A percentile compares a stretch with the other conserved stretches of the same genome.
Evolutionary conservation across 1,140 invertebrate genomes (phyloP).

Genomic region (Heliothis subflexa): DNA sequence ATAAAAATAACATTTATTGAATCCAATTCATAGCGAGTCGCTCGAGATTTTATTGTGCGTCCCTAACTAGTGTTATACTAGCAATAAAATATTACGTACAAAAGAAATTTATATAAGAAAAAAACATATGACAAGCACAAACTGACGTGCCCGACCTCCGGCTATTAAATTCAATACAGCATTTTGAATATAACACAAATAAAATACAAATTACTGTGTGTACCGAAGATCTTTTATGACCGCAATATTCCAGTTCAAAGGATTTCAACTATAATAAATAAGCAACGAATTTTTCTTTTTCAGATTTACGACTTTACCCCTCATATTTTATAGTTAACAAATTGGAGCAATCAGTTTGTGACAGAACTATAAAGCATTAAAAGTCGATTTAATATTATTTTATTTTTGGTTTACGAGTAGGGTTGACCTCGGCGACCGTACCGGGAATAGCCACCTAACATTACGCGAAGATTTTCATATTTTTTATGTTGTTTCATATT

Average conservation of each 20-base stretch:
- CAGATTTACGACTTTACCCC: constrained; percentile 56
- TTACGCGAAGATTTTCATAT: constrained; percentile 15
- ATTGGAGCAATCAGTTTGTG: constrained; percentile 68
- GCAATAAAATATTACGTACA: constrained; percentile 41
- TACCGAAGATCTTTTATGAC: constrained; percentile 57
- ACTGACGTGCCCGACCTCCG: constrained; percentile 2
- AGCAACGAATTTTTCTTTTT: constrained; percentile 53
- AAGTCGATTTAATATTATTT: constrained; percentile 55
- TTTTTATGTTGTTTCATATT: neutral
- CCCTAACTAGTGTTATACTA: constrained; percentile 37
- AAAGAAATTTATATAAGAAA: constrained; percentile 47
- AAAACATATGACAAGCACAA: constrained; percentile 37
- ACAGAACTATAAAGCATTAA: constrained; percentile 67
- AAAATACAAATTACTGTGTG: constrained; percentile 49
- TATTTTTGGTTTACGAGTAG: constrained; percentile 38
- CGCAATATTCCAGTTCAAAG: constrained; percentile 58
- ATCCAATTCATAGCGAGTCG: constrained; percentile 30
- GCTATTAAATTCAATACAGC: constrained; percentile 50
- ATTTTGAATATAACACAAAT: constrained; percentile 45
- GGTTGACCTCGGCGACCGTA: constrained; percentile 36
- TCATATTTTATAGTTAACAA: constrained; percentile 71
- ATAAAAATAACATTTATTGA: constrained; percentile 44
- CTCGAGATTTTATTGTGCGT: constrained; percentile 23
- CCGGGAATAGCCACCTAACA: constrained; percentile 22
- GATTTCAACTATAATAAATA: constrained; percentile 62